Evolutionary conservation across 1,140 invertebrate species (phyloP).

Genomic region (Zelostemma sp.): DNA sequence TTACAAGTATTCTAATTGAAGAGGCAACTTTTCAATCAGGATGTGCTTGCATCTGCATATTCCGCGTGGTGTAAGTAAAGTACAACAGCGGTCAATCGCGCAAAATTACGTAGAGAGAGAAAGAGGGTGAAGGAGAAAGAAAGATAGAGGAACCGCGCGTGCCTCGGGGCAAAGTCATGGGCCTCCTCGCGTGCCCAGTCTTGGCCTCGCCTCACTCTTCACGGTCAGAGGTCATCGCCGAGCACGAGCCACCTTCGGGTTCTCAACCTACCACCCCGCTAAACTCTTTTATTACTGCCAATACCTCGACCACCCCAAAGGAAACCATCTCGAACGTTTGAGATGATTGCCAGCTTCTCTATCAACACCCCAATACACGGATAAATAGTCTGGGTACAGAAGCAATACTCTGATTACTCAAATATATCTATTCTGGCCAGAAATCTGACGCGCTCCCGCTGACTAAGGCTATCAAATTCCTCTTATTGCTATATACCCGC

Average conservation of each 20-base stretch:
- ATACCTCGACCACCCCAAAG: constrained; percentile 6
- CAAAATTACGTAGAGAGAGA: constrained; percentile 54
- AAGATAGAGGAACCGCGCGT: constrained; percentile 56
- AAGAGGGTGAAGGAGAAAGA: constrained; percentile 3
- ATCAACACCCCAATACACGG: neutral
- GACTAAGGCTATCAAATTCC: no score
- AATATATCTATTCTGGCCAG: no score
- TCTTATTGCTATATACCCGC: no score
- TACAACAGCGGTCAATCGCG: constrained; percentile 52
- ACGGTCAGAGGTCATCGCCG: constrained; percentile 66
- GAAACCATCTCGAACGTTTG: neutral
- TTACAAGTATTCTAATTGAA: no score
- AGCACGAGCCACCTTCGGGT: constrained; percentile 66
- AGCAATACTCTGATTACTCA: no score
- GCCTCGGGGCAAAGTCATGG: constrained; percentile 59
- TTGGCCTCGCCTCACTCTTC: constrained; percentile 60
- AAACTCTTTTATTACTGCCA: constrained; percentile 15
- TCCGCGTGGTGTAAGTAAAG: constrained; percentile 20
- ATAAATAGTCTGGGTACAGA: neutral
- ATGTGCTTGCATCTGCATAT: no score
- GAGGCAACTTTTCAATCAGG: no score
- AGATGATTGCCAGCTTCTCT: neutral
- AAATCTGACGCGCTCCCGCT: no score
- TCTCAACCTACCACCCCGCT: constrained; percentile 46
- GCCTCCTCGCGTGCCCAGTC: constrained; percentile 64